Evolutionary conservation across 1,140 invertebrate genomes (phyloP).

Genomic region (Colletes latitarsis): DNA sequence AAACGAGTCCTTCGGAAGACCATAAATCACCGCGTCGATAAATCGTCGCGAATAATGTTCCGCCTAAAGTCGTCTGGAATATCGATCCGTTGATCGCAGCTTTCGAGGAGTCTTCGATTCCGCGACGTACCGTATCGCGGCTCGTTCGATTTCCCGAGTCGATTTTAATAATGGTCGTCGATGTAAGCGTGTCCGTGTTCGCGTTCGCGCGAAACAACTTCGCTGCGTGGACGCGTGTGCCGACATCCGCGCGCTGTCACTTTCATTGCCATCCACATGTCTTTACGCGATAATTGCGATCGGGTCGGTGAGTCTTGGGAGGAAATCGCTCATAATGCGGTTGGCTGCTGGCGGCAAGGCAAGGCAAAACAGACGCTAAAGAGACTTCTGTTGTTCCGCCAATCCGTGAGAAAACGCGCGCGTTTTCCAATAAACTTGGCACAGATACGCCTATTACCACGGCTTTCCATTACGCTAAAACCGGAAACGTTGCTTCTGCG

Average conservation of each 20-base stretch:
- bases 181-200: too few species aligned
- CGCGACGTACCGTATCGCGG: neutral
- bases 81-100: too few species aligned
- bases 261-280: constrained; percentile 67
- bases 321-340: constrained; percentile 37
- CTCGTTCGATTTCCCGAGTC: neutral
- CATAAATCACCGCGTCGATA: constrained; percentile 12
- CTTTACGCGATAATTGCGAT: constrained; percentile 56
- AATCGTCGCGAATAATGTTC: neutral
- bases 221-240: constrained; percentile 11
- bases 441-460: neutral
- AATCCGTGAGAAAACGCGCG: constrained; percentile 18
- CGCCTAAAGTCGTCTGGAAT: neutral
- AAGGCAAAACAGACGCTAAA: neutral
- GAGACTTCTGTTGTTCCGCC: neutral
- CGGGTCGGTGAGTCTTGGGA: constrained; percentile 24
- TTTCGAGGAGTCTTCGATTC: neutral
- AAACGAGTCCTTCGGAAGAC: neutral
- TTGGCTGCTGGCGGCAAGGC: neutral
- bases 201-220: neutral
- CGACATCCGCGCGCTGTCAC: constrained; percentile 53
- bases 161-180: neutral
- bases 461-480: neutral
- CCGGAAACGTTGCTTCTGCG: neutral
- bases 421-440: constrained; percentile 7